A percentile compares a stretch with the other conserved stretches of the same genome.
Evolutionary conservation across 2,113 vertebrate species (phyloP).

Genomic region (Psephotus haematonotus): DNA sequence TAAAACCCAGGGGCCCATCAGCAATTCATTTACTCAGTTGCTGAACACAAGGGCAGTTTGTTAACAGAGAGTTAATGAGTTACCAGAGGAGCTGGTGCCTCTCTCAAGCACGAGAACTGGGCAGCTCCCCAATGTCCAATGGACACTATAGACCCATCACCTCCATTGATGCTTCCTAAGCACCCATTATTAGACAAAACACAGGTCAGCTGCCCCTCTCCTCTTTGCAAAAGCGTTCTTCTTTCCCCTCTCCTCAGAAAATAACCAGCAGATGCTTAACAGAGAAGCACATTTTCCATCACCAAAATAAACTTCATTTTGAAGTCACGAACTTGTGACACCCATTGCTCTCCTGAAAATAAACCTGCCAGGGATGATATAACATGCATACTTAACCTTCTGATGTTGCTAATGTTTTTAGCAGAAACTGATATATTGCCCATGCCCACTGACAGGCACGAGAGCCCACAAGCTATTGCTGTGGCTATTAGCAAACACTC

Average conservation of each 20-base stretch:
- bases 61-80: constrained; percentile 13
- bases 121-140: background rate
- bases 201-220: background rate
- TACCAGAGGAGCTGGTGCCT: background rate
- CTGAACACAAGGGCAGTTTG: background rate
- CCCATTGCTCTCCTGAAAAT: constrained; percentile 41
- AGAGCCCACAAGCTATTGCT: background rate
- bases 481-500: background rate
- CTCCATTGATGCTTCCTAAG: background rate
- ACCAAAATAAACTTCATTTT: constrained; percentile 40
- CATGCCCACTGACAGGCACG: background rate
- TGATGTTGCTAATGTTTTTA: background rate
- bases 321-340: constrained; percentile 19
- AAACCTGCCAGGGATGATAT: constrained; percentile 54
- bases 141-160: background rate
- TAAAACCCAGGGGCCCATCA: background rate
- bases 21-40: background rate
- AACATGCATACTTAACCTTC: constrained; percentile 59
- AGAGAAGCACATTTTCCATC: background rate
- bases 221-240: background rate
- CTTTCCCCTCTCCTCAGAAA: background rate
- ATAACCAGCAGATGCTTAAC: background rate
- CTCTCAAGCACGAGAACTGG: background rate
- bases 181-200: background rate
- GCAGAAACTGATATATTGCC: background rate